Evolutionary conservation across 2,797 vertebrate species (phyloP).

Genomic region (Xenopus petersii): DNA sequence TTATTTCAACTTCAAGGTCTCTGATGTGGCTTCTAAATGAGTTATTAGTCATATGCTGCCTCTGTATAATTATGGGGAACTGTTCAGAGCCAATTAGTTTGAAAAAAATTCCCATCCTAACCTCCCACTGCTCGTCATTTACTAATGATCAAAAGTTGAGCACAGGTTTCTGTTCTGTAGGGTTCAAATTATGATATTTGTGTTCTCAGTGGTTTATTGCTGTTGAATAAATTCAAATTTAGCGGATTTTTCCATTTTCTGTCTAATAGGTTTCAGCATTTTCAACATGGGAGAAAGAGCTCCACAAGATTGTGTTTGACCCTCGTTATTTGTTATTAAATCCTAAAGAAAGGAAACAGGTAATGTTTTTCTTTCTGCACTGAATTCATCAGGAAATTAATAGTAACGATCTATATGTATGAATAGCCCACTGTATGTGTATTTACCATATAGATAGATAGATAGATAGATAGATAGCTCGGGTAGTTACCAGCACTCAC

Average conservation of each 20-base stretch:
- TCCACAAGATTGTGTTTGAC: conserved; percentile 98
- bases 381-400: no score
- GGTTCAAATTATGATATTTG: no score
- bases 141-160: conserved; percentile 75
- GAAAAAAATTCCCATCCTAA: conserved; percentile 53
- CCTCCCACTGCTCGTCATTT: conserved; percentile 73
- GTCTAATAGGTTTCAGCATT: conserved; percentile 89
- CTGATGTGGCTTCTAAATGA: conserved; percentile 62
- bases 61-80: conserved; percentile 55
- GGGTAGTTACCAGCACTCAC: no score
- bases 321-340: conserved; percentile 97
- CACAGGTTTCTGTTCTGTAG: conserved; percentile 41
- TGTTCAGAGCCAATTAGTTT: conserved; percentile 65
- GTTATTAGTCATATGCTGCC: conserved; percentile 57
- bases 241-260: conserved; percentile 32
- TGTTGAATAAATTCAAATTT: conserved; percentile 63
- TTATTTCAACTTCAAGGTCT: conserved; percentile 69
- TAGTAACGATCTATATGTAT: no score
- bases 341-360: conserved; percentile 89
- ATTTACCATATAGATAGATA: no score
- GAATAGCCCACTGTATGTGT: no score
- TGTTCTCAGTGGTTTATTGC: conserved; percentile 54
- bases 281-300: conserved; percentile 98
- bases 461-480: no score
- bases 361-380: conserved; percentile 52